Evolutionary conservation across 2,113 vertebrate species (phyloP), one percentile per base, ranked within the genome.

Genomic region (Psettodes erumei): DNA sequence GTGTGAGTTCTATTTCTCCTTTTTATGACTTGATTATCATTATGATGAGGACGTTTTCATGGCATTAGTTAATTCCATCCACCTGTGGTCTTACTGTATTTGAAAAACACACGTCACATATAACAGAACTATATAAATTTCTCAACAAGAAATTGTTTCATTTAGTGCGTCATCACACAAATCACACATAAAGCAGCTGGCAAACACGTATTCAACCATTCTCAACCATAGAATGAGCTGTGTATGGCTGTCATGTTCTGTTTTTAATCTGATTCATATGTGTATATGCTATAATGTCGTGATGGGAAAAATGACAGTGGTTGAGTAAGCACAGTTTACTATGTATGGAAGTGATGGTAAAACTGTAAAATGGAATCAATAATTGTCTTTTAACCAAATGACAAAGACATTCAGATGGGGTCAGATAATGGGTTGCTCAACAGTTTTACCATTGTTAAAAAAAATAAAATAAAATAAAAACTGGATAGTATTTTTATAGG

Each of bases 401-500:
- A 79, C 37, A 85, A 42, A 88, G 45, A 77, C 48, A 53, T 87
- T 89, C 42, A 76, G 62, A 83, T 60, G 75, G 62, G 51, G 25
- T 89, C 42, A 76, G 62, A 83, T 60, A 76, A 65, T 55, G 25
- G 60, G 72, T 77, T 71, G 77, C 70, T 76, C 76, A 43, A 77
- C 68, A 71, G 86, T 92, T 93, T 94, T 93, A 92, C 94, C 95
- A 95, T 93, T 95, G 94, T 96, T 95, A 92, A 94, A 96, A 94
- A 95, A 92, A 90, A 93, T 90, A 93, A 65, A 78, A 25, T 23
- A 27, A 18, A 66, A 51, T 48, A 66, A 71, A 97, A 96, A 96
- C 93, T 94, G 94, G 95, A 98, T 96, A 96, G 94, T 99, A 99
- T 98, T 99, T 99, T 98, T 98, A 96, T 99, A 99, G 95, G 94